These are phyloP conservation scores for Macrosiphum euphorbiae DNA, from an alignment of 2,888 invertebrate genomes.

Conservation along the genomic window DNA sequence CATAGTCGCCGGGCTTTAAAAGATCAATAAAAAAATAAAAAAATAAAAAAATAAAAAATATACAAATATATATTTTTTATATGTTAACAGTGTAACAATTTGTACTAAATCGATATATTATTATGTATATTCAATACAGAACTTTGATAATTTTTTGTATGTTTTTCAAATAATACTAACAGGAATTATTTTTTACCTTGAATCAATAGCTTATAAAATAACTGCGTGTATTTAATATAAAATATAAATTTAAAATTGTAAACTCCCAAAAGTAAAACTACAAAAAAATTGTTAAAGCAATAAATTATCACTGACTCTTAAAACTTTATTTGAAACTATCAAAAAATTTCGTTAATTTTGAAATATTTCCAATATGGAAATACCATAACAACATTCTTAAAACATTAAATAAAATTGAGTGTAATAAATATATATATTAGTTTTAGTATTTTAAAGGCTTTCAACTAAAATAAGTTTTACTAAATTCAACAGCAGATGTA, in stretches of 20 bases:
- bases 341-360: background rate
- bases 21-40: too few species aligned
- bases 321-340: background rate
- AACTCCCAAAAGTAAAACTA: background rate
- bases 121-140: background rate
- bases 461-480: too few species aligned
- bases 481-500: too few species aligned
- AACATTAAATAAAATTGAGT: too few species aligned
- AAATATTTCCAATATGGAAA: too few species aligned
- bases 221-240: background rate
- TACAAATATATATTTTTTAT: background rate
- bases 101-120: background rate
- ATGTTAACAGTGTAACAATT: background rate
- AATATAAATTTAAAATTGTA: background rate
- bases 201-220: background rate
- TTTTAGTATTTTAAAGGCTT: too few species aligned
- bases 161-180: background rate
- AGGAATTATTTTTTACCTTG: background rate
- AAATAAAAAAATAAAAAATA: too few species aligned
- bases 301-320: background rate
- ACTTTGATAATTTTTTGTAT: background rate
- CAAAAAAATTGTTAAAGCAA: background rate
- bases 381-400: too few species aligned
- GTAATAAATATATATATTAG: too few species aligned
- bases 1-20: too few species aligned